Conservation (phyloP, 2,888 invertebrate genomes). For the Seladonia tumulorum region DNA sequence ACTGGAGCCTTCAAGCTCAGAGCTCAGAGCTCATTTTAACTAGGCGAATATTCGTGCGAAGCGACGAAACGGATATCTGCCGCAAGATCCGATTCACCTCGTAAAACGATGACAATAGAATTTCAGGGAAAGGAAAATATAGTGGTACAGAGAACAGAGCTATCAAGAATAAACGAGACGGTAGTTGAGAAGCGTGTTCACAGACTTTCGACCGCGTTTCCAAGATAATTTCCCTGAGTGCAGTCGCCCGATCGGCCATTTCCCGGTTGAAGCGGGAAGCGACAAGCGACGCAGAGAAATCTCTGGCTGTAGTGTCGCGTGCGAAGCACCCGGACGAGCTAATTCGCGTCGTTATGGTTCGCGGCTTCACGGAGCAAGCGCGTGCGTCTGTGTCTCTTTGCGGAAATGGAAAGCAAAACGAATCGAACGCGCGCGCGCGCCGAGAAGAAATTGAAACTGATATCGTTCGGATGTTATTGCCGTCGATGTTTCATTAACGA, state of each 20-base stretch:
- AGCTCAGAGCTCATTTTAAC: too few species aligned
- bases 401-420: constrained; percentile 48
- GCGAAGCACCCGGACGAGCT: neutral
- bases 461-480: constrained; percentile 19
- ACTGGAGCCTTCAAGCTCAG: too few species aligned
- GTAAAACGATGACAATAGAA: neutral
- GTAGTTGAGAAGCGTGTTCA: neutral
- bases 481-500: constrained; percentile 12
- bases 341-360: constrained; percentile 18
- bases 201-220: neutral
- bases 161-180: neutral
- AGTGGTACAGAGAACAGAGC: neutral
- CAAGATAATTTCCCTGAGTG: neutral
- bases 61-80: neutral
- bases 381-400: constrained; percentile 10
- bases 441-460: constrained; percentile 21
- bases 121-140: neutral
- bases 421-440: neutral
- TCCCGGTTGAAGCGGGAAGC: constrained; percentile 2
- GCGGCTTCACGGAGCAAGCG: neutral
- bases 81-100: neutral
- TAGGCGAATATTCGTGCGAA: too few species aligned
- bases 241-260: constrained; percentile 11
- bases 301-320: neutral
- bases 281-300: neutral